phyloP scores from a whole-genome alignment of 1,140 invertebrate species.

The Macrotrachela quadricornifera region DNA sequence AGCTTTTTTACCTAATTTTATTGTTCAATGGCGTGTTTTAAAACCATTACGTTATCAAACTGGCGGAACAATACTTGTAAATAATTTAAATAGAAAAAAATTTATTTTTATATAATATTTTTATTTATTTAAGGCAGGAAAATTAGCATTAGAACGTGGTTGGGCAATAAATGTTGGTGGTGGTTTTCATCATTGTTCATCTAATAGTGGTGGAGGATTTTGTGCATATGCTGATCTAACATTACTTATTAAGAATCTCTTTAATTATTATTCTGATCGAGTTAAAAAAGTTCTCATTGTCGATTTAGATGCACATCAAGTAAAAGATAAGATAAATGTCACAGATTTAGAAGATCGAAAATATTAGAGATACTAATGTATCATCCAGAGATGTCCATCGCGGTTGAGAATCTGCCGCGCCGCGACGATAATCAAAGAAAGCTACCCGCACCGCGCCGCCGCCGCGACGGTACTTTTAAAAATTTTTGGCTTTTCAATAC shows the following conservation, averaged over 20 bases:
- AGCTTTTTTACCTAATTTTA: conserved; percentile 48
- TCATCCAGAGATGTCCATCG: too few relatives aligned
- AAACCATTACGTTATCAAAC: conserved; percentile 51
- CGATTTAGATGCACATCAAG: conserved; percentile 65
- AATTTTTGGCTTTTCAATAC: too few relatives aligned
- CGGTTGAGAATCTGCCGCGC: too few relatives aligned
- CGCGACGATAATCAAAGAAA: too few relatives aligned
- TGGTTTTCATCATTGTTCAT: conserved; percentile 49
- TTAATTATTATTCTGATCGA: conserved; percentile 26
- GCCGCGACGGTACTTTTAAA: too few relatives aligned
- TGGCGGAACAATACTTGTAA: conserved; percentile 50
- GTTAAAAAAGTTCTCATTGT: conserved; percentile 52
- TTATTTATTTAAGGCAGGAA: conserved; percentile 37
- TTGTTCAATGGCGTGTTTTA: conserved; percentile 52
- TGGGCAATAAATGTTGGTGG: conserved; percentile 77
- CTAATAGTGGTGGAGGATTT: conserved; percentile 52
- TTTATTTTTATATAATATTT: neutral
- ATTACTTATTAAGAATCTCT: conserved; percentile 45
- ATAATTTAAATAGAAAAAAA: conserved; percentile 2
- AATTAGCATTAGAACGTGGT: conserved; percentile 50
- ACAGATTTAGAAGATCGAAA: too few relatives aligned
- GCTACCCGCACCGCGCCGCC: too few relatives aligned
- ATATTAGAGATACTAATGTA: too few relatives aligned
- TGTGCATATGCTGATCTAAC: conserved; percentile 71
- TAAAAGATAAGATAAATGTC: conserved; percentile 13